Evolutionary conservation across 2,797 vertebrate species (phyloP).

Genomic region (Phyllotis vaccarum): DNA sequence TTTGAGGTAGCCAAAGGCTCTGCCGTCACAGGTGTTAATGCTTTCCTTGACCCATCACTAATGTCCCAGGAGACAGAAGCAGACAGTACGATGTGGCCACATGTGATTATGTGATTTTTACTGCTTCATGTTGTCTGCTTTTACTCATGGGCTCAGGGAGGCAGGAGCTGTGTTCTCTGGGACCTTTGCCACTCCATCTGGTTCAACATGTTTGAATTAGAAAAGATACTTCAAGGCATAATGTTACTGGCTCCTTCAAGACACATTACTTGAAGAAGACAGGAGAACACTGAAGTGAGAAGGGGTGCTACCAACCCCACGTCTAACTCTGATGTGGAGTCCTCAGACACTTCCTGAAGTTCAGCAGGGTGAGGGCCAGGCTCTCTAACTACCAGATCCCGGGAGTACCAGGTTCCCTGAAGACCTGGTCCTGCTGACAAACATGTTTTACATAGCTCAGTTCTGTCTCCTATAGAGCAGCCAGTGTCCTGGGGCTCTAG

Average conservation of each 20-base stretch:
- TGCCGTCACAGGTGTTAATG: not conserved
- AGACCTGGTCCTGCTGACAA: not conserved
- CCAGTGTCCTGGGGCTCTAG: too few relatives aligned
- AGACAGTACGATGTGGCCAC: accelerated
- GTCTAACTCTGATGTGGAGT: not conserved
- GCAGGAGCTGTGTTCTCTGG: not conserved
- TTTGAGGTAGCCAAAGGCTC: not conserved
- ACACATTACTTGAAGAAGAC: not conserved
- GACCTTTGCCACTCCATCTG: not conserved
- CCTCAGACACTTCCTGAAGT: not conserved
- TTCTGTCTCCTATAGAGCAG: not conserved
- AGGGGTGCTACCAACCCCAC: too few relatives aligned
- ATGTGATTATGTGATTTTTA: too few relatives aligned
- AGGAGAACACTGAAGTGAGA: not conserved
- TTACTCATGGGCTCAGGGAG: not conserved
- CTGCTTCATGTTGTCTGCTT: not conserved
- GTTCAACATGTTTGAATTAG: not conserved
- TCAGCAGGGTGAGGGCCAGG: not conserved
- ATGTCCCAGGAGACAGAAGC: not conserved
- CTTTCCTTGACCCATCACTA: not conserved
- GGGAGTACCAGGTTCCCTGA: not conserved
- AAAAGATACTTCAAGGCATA: not conserved
- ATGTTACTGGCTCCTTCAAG: not conserved
- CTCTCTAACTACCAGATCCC: not conserved
- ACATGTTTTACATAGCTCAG: not conserved